Conservation (phyloP, 2,113 vertebrate genomes). For the Pampusana beccarii region DNA sequence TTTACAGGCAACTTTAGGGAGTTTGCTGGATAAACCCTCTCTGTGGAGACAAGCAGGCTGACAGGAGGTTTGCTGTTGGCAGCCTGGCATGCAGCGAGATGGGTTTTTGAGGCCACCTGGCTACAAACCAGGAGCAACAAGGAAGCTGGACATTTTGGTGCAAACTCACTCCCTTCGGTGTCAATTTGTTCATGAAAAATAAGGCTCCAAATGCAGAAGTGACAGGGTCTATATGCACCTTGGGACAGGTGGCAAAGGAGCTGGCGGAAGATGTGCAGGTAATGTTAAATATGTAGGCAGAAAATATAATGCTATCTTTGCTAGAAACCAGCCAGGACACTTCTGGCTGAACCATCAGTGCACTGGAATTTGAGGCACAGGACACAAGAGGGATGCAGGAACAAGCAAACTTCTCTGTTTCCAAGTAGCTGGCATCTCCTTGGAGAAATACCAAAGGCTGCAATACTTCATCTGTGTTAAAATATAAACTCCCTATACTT, state of each 20-base stretch:
- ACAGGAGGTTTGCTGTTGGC: neutral
- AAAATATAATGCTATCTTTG: neutral
- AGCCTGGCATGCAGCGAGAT: neutral
- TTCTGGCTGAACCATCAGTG: neutral
- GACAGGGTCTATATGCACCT: neutral
- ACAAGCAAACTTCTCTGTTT: neutral
- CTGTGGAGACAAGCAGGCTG: neutral
- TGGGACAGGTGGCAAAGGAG: neutral
- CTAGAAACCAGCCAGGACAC: neutral
- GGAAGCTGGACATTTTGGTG: neutral
- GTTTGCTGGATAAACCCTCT: neutral
- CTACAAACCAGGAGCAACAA: neutral
- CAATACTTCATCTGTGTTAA: neutral
- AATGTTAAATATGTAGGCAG: neutral
- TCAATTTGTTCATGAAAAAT: neutral
- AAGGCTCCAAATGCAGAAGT: neutral
- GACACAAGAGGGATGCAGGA: neutral
- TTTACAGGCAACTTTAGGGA: neutral
- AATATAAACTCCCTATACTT: neutral
- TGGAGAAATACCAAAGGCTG: neutral
- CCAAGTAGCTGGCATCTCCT: neutral
- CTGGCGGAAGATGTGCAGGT: neutral
- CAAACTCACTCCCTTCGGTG: neutral
- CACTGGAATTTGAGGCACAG: neutral
- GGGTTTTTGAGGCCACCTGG: neutral